Conservation (phyloP, 2,113 vertebrate genomes). For the Xiphorhynchus elegans region DNA sequence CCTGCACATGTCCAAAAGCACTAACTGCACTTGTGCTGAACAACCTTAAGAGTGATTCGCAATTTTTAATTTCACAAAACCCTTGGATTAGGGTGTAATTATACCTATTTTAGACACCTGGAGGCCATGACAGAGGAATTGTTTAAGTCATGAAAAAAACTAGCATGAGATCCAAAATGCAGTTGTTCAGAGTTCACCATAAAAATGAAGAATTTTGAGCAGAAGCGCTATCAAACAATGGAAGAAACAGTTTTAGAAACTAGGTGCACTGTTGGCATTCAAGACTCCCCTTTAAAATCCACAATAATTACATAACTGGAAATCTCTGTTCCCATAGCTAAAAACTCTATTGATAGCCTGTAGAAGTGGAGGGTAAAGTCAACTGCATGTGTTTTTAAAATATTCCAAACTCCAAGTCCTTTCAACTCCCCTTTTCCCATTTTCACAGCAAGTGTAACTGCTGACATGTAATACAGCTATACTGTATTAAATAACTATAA, state of each 20-base stretch:
- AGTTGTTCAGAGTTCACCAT: not conserved
- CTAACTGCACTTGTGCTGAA: not conserved
- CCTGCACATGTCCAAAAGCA: not conserved
- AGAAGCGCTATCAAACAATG: not conserved
- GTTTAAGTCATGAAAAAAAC: not conserved
- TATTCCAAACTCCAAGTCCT: not conserved
- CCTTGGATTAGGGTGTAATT: not conserved
- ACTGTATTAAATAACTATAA: constrained; percentile 37
- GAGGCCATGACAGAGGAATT: accelerated
- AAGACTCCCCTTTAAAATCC: not conserved
- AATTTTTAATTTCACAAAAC: not conserved
- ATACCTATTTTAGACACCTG: not conserved
- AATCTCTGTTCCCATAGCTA: not conserved
- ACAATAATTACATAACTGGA: not conserved
- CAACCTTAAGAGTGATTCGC: not conserved
- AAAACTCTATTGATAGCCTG: not conserved
- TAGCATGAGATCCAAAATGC: not conserved
- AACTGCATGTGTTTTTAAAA: not conserved
- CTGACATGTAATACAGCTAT: constrained; percentile 29
- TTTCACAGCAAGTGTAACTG: not conserved
- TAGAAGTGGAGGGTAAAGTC: constrained; percentile 1
- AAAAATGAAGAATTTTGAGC: not conserved
- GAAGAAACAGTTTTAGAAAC: not conserved
- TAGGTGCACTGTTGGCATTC: not conserved
- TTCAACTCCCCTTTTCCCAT: not conserved